phyloP scores from a whole-genome alignment of 2,888 invertebrate genomes.

The Plagodis dolabraria region DNA sequence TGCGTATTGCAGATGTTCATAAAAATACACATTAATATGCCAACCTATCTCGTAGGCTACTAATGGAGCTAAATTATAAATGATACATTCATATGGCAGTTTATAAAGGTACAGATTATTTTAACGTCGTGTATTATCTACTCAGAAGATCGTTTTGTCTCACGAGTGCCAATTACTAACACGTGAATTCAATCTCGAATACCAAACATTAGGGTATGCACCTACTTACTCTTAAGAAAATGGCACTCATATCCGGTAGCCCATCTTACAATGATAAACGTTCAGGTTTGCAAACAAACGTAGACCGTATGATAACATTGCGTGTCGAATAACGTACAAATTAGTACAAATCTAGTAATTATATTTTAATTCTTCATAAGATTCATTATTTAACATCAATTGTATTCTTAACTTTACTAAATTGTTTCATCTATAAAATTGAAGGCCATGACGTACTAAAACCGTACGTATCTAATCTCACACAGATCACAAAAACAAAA shows the following conservation, averaged over 20 bases:
- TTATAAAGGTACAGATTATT: conserved; percentile 13
- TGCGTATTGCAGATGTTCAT: conserved; percentile 14
- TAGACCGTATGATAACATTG: conserved; percentile 48
- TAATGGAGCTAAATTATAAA: conserved; percentile 2
- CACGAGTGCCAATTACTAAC: conserved; percentile 23
- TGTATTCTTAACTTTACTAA: conserved; percentile 67
- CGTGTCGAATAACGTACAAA: conserved; percentile 60
- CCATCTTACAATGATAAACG: conserved; percentile 51
- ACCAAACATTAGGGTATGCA: conserved; percentile 28
- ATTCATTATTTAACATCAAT: conserved; percentile 61
- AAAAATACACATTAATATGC: conserved; percentile 14
- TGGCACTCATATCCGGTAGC: conserved; percentile 27
- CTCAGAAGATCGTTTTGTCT: conserved; percentile 19
- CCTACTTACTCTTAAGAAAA: conserved; percentile 33
- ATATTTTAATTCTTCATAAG: conserved; percentile 67
- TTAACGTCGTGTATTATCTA: conserved; percentile 16
- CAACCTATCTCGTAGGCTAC: conserved; percentile 4
- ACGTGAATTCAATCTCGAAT: conserved; percentile 21
- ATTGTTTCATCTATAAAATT: conserved; percentile 54
- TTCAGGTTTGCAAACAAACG: conserved; percentile 55
- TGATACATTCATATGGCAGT: neutral
- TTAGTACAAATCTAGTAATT: conserved; percentile 60
- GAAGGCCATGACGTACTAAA: conserved; percentile 62
- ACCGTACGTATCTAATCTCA: conserved; percentile 38
- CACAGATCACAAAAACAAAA: conserved; percentile 32